These are phyloP conservation scores for Colius striatus DNA, from an alignment of 2,113 vertebrate species.

Conservation along the genomic window DNA sequence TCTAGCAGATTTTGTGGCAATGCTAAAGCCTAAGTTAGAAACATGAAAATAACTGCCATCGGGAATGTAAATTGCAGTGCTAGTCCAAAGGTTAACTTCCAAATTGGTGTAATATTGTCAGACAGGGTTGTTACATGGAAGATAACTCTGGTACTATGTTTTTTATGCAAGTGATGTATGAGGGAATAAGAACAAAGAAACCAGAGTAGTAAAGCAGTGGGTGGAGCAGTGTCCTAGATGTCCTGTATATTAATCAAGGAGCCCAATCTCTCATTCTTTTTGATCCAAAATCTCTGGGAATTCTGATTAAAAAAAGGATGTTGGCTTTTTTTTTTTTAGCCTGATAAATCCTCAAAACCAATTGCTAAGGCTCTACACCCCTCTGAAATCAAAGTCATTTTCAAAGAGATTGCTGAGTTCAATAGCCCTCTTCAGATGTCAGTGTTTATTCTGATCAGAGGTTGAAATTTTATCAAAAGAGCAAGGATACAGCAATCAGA, in stretches of 20 bases:
- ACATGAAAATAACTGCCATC: background rate
- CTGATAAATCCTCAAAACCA: constrained; percentile 1
- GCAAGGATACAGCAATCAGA: background rate
- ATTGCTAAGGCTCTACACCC: background rate
- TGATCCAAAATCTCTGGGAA: background rate
- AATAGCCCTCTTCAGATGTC: background rate
- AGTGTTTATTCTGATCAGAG: background rate
- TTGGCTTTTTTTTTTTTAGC: background rate
- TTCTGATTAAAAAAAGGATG: background rate
- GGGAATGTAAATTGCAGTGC: background rate
- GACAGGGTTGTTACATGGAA: background rate
- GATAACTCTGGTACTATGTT: background rate
- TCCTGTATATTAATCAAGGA: background rate
- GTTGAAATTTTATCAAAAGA: constrained; percentile 26
- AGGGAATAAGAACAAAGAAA: background rate
- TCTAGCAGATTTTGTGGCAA: background rate
- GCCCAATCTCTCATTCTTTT: background rate
- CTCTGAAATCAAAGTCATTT: constrained; percentile 28
- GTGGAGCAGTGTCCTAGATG: background rate
- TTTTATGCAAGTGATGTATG: background rate
- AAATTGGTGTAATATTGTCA: background rate
- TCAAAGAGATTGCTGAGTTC: constrained; percentile 7
- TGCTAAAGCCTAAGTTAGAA: background rate
- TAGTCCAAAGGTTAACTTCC: background rate
- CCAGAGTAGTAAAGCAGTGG: background rate